These are phyloP conservation scores for Procavia capensis DNA, from an alignment of 2,113 vertebrate genomes.

Conservation along the genomic window DNA sequence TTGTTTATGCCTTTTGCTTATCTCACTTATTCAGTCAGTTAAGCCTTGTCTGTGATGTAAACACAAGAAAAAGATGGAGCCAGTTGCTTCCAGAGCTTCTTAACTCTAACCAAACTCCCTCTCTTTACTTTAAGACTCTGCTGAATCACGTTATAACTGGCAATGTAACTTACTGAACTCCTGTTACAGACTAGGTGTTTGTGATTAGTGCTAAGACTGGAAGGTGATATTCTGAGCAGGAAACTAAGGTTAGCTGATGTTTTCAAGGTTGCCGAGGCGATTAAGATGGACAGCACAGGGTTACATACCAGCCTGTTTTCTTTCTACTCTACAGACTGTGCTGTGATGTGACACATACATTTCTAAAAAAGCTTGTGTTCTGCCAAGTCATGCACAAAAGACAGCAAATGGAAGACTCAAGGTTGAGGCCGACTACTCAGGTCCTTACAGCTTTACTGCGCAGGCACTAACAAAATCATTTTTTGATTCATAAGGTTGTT, in stretches of 20 bases:
- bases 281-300: too few relatives aligned
- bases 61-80: background rate
- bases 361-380: background rate
- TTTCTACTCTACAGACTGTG: background rate
- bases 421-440: background rate
- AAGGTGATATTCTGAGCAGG: background rate
- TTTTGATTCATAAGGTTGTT: too few relatives aligned
- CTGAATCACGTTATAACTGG: background rate
- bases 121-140: background rate
- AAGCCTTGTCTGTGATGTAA: background rate
- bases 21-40: background rate
- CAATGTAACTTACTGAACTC: background rate
- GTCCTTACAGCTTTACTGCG: background rate
- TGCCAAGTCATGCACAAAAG: background rate
- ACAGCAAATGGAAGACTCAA: background rate
- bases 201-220: background rate
- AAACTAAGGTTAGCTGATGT: background rate
- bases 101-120: background rate
- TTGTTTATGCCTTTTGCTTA: background rate
- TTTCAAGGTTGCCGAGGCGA: background rate
- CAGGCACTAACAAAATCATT: background rate
- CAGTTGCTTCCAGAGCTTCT: background rate
- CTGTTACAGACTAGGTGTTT: too few relatives aligned
- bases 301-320: background rate
- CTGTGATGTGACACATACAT: background rate